Evolutionary conservation across 2,113 vertebrate species (phyloP).

Genomic region (Scomber japonicus): DNA sequence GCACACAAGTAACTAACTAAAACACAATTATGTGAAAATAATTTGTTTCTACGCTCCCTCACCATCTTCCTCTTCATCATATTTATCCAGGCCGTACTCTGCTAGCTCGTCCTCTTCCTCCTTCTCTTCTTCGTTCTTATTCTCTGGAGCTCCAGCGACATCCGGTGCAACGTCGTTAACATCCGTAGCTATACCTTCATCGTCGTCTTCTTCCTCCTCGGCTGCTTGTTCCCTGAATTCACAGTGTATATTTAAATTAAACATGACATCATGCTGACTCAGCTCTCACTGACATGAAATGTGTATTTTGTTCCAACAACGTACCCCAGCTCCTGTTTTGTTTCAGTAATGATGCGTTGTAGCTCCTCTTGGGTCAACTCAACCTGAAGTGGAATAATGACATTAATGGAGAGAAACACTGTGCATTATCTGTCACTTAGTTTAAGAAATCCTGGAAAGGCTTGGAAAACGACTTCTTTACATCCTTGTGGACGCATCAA

Average conservation of each 20-base stretch:
- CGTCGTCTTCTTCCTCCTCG: slow-evolving; percentile 83
- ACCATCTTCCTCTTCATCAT: slow-evolving; percentile 91
- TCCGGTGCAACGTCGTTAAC: slow-evolving; percentile 23
- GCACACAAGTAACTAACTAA: neutral
- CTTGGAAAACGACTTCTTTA: too few relatives aligned
- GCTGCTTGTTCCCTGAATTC: slow-evolving; percentile 68
- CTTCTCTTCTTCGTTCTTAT: slow-evolving; percentile 64
- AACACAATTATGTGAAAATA: neutral
- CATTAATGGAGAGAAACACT: neutral
- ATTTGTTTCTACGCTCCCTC: neutral
- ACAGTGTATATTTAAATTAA: neutral
- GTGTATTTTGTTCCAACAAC: neutral
- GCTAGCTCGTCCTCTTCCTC: slow-evolving; percentile 86
- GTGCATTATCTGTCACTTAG: too few relatives aligned
- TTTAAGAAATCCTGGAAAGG: too few relatives aligned
- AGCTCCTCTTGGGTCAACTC: slow-evolving; percentile 86
- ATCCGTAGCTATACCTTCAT: slow-evolving; percentile 67
- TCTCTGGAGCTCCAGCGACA: slow-evolving; percentile 45
- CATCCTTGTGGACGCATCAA: too few relatives aligned
- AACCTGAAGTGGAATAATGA: slow-evolving; percentile 70
- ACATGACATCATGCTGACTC: neutral
- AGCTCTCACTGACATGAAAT: too few relatives aligned
- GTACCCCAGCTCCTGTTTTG: slow-evolving; percentile 82
- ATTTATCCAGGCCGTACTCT: slow-evolving; percentile 92
- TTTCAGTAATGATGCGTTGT: slow-evolving; percentile 83